Percentiles rank a stretch among this genome's conserved stretches.
phyloP scores from a whole-genome alignment of 2,888 invertebrate species.

The Phorcus lineatus region DNA sequence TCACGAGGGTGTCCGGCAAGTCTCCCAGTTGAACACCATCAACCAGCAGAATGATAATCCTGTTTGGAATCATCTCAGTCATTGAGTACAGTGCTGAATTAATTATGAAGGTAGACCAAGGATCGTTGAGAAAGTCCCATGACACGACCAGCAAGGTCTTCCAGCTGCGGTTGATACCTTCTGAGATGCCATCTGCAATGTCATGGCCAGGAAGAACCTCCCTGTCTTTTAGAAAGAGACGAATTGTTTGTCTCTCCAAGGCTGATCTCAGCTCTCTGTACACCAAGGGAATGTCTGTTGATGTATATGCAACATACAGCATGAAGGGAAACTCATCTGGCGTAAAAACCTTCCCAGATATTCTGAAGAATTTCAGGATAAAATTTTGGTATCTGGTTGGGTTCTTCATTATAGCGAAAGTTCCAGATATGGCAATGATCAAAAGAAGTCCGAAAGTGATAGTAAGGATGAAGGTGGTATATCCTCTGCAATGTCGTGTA shows the following conservation, averaged over 20 bases:
- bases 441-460: not conserved
- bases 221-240: not conserved
- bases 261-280: not conserved
- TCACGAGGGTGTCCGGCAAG: no score
- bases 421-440: not conserved
- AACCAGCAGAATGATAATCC: no score
- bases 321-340: not conserved
- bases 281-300: not conserved
- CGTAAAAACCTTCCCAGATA: not conserved
- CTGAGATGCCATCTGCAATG: not conserved
- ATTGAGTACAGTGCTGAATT: no score
- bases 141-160: constrained; percentile 9
- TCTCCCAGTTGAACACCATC: no score
- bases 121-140: not conserved
- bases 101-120: not conserved
- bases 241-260: not conserved
- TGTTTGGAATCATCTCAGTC: no score
- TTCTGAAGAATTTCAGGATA: not conserved
- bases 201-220: constrained; percentile 18
- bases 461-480: not conserved
- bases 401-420: not conserved
- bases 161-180: constrained; percentile 6
- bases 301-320: not conserved
- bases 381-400: not conserved
- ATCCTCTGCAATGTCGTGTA: not conserved